Evolutionary conservation across 2,888 invertebrate species (phyloP).

Genomic region (Spodoptera littoralis): DNA sequence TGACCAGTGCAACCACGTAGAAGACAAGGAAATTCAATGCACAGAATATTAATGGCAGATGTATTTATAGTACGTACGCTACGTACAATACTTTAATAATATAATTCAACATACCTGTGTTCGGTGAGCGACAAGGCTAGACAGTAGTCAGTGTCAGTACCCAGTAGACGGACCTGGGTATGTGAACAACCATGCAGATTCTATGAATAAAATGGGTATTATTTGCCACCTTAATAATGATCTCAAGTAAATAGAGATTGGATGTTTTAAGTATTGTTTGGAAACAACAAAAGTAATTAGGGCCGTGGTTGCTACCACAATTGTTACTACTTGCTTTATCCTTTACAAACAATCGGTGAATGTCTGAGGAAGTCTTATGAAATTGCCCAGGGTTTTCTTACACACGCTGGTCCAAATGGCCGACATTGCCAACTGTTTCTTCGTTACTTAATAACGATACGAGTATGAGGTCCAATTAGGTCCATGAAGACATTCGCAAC

Average conservation of each 20-base stretch:
- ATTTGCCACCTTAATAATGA: constrained; percentile 13
- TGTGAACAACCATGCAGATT: constrained; percentile 52
- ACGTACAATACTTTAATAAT: constrained; percentile 4
- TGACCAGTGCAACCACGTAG: constrained; percentile 32
- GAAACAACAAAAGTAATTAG: not conserved
- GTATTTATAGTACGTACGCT: constrained; percentile 40
- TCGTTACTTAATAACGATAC: constrained; percentile 1
- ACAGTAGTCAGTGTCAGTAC: no score
- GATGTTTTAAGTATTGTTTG: constrained; percentile 1
- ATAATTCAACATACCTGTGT: constrained; percentile 43
- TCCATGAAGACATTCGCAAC: constrained; percentile 15
- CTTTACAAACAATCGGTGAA: not conserved
- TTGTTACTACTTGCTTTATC: constrained; percentile 3
- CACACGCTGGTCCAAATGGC: constrained; percentile 1
- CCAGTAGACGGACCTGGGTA: constrained; percentile 13
- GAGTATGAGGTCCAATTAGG: constrained; percentile 2
- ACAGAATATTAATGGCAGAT: constrained; percentile 55
- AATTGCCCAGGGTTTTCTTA: constrained; percentile 1
- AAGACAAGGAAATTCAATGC: constrained; percentile 53
- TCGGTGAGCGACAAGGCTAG: constrained; percentile 50
- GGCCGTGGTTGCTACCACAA: not conserved
- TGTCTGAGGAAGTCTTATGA: constrained; percentile 9
- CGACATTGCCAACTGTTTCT: not conserved
- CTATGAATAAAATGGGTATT: constrained; percentile 35
- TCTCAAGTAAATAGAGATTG: constrained; percentile 15